Evolutionary conservation across 2,888 invertebrate species (phyloP), one percentile per base, ranked within the genome.

Genomic region (Eupithecia inturbata): DNA sequence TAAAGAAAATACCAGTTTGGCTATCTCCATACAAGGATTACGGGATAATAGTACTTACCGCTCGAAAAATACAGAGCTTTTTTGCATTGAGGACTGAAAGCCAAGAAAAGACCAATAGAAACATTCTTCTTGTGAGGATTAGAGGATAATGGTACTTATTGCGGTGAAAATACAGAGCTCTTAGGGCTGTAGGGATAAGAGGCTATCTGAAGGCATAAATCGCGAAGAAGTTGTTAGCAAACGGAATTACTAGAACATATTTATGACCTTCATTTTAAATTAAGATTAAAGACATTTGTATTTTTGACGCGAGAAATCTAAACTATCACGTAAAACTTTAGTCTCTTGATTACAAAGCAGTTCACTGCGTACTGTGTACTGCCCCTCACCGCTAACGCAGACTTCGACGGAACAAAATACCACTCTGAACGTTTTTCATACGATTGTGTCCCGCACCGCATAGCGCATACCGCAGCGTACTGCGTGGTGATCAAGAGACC

Each of bases 1-100:
- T 71, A 70, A 69, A 68, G 57, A 57, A 75, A 72, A 75, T n/a
- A 67, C 67, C 73, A 75, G 73, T 76, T 73, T 74, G 64, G 39
- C 69, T 49, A 71, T 63, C 53, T 57, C 49, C 28, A 2, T 28
- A 26, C 66, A 36, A 45, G 63, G 57, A 69, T 71, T 74, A 69
- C 31, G 49, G 71, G 53, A 74, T 74, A 71, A 66, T 66, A 16
- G 68, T n/a, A 74, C 74, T 74, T 74, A 68, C 68, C 36, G 31
- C 62, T 45, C 12, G 10, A 39, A 49, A 69, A 62, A 71, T 74
- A 74, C 68, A 49, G 36, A n/a, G 22, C 19, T 14, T 69, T 69
- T 74, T 71, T 63, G 45, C 57, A 68, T 69, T 63, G 41, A 16
- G 53, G 57, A 53, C 41, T 53, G 53, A 67, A 76, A 70, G 36